phyloP scores from a whole-genome alignment of 2,797 vertebrate genomes.

The Limosa lapponica region DNA sequence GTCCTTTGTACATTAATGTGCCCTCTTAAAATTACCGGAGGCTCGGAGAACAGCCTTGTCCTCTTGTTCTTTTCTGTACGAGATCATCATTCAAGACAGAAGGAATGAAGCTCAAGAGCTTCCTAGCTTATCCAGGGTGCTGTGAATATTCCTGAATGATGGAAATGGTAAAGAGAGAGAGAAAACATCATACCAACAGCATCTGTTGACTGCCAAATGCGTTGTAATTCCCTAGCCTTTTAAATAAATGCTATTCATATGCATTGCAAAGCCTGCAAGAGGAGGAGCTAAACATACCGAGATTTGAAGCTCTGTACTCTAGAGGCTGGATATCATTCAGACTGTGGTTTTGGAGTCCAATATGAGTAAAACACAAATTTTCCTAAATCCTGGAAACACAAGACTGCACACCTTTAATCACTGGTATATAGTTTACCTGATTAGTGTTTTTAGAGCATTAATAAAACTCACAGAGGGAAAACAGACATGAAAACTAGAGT shows the following conservation, averaged over 20 bases:
- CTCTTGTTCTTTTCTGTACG: not conserved
- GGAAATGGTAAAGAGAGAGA: not conserved
- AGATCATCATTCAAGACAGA: not conserved
- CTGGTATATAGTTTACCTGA: not conserved
- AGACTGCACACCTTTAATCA: not conserved
- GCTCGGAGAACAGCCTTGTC: not conserved
- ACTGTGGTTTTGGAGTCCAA: not conserved
- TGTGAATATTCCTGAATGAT: conserved; percentile 1
- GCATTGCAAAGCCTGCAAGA: not conserved
- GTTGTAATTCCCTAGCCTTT: conserved; percentile 10
- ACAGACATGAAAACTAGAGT: not conserved
- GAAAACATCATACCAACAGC: not conserved
- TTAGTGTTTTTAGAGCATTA: conserved; percentile 7
- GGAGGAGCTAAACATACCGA: not conserved
- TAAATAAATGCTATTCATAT: conserved; percentile 12
- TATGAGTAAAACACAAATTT: not conserved
- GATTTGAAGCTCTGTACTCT: not conserved
- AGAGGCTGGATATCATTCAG: not conserved
- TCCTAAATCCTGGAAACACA: not conserved
- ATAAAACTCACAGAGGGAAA: conserved; percentile 29
- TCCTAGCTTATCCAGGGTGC: not conserved
- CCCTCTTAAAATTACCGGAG: not conserved
- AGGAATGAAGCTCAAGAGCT: not conserved
- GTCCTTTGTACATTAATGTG: not conserved
- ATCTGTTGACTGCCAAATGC: not conserved